A percentile compares a stretch with the other conserved stretches of the same genome.
Conservation (phyloP, 2,113 vertebrate species). For the Bos javanicus region DNA sequence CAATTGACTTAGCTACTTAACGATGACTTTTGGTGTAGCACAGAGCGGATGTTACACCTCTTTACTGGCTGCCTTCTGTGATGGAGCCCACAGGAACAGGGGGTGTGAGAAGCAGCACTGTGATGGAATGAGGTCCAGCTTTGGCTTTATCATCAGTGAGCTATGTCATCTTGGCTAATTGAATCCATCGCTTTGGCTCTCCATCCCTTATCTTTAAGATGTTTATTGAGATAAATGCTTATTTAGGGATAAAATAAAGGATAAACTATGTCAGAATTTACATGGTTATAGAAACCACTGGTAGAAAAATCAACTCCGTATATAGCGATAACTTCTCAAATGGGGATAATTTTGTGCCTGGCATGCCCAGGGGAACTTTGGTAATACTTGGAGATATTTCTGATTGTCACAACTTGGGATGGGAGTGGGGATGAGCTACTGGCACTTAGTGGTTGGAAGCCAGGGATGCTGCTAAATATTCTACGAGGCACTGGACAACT, state of each 20-base stretch:
- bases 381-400: background rate
- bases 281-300: background rate
- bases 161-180: background rate
- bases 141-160: background rate
- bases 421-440: background rate
- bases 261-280: background rate
- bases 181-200: background rate
- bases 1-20: background rate
- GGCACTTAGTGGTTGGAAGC: background rate
- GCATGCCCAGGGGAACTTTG: background rate
- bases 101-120: background rate
- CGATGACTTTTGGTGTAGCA: background rate
- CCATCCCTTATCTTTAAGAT: background rate
- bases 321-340: background rate
- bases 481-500: rapidly evolving
- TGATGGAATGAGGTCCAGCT: background rate
- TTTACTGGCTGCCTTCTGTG: background rate
- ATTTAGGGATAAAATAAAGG: background rate
- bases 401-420: background rate
- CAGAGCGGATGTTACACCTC: background rate
- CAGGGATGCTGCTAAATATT: background rate
- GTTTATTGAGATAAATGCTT: background rate
- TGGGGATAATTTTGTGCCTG: background rate
- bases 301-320: background rate
- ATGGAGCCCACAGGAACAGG: background rate